phyloP scores from a whole-genome alignment of 2,888 invertebrate genomes.

The Cosmia trapezina region DNA sequence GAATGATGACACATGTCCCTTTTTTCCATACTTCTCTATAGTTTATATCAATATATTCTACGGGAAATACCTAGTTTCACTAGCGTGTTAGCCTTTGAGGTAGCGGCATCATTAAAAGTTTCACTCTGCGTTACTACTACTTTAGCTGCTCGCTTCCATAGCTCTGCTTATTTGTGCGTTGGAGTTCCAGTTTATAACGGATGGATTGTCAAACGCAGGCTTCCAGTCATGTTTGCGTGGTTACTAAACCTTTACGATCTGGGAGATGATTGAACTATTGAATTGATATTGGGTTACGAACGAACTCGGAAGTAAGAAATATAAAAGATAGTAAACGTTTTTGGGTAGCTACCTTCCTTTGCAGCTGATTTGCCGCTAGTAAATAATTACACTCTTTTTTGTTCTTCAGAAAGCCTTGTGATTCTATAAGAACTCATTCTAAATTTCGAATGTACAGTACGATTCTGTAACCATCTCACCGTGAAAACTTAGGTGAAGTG shows the following conservation, averaged over 20 bases:
- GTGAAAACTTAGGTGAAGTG: too few species aligned
- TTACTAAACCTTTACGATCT: neutral
- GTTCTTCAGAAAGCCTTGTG: too few species aligned
- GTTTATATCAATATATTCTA: conserved; percentile 14
- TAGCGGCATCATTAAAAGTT: conserved; percentile 45
- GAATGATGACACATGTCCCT: too few species aligned
- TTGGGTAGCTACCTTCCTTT: too few species aligned
- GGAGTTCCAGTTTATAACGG: neutral
- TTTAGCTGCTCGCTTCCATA: neutral
- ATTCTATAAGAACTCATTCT: too few species aligned
- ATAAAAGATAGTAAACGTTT: neutral
- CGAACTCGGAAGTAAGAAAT: neutral
- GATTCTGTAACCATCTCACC: too few species aligned
- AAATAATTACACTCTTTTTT: too few species aligned
- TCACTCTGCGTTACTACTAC: too few species aligned
- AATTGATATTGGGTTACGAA: neutral
- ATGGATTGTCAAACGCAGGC: conserved; percentile 6
- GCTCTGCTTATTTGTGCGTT: conserved; percentile 8
- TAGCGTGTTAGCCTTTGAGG: conserved; percentile 32
- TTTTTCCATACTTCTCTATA: too few species aligned
- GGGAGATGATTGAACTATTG: neutral
- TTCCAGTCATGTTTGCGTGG: neutral
- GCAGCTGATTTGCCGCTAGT: too few species aligned
- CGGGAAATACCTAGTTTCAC: conserved; percentile 7
- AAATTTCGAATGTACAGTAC: too few species aligned